Conservation (phyloP, 2,113 vertebrate genomes). For the Notechis scutatus region DNA sequence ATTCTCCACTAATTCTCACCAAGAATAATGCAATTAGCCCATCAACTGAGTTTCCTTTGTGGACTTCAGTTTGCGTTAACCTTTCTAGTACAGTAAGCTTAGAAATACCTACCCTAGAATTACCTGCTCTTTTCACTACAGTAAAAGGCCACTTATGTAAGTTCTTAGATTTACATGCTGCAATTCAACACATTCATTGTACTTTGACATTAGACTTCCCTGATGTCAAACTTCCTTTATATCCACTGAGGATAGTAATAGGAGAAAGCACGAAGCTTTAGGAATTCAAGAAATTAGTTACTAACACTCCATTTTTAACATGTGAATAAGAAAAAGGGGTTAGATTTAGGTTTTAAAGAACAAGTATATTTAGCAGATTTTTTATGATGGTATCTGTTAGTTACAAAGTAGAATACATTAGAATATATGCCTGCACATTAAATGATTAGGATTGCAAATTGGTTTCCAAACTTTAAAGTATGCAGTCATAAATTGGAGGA, state of each 20-base stretch:
- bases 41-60: slow-evolving; percentile 5
- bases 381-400: slow-evolving; percentile 42
- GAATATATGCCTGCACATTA: neutral
- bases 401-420: slow-evolving; percentile 21
- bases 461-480: neutral
- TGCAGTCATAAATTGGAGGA: neutral
- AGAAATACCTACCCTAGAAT: slow-evolving; percentile 8
- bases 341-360: slow-evolving; percentile 40
- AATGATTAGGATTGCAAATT: neutral
- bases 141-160: slow-evolving; percentile 33
- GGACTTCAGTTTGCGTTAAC: neutral
- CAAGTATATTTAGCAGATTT: slow-evolving; percentile 39
- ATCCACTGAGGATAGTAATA: neutral
- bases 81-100: slow-evolving; percentile 18
- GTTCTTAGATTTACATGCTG: slow-evolving; percentile 12
- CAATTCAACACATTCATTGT: neutral
- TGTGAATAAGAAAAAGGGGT: slow-evolving; percentile 26
- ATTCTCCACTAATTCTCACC: slow-evolving; percentile 8
- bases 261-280: neutral
- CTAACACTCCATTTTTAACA: slow-evolving; percentile 3
- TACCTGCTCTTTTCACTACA: slow-evolving; percentile 24
- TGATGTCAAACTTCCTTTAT: neutral
- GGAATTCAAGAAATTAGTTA: slow-evolving; percentile 24
- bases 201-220: slow-evolving; percentile 29
- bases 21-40: slow-evolving; percentile 1